Percentiles rank a stretch among this genome's conserved stretches.
Conservation (phyloP, 1,140 invertebrate species). For the Zelostemma sp. region DNA sequence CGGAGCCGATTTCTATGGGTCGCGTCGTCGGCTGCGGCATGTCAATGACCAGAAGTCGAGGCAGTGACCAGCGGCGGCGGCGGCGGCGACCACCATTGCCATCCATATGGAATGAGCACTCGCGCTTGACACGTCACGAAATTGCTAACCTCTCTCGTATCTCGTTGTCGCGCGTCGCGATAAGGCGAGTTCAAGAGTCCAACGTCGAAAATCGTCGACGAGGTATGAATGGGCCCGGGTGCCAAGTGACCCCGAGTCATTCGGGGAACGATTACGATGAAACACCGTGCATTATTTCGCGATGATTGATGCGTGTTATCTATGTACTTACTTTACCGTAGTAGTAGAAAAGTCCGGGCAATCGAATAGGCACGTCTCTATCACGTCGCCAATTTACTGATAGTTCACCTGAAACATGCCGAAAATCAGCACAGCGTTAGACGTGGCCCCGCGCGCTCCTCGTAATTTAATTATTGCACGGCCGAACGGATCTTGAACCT, state of each 20-base stretch:
- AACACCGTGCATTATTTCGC: not conserved
- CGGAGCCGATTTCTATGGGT: no score
- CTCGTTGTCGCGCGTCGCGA: conserved; percentile 10
- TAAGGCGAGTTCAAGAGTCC: conserved; percentile 28
- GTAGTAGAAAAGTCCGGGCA: conserved; percentile 58
- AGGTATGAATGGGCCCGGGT: no score
- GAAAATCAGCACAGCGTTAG: conserved; percentile 41
- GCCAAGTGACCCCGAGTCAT: no score
- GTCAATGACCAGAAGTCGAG: conserved; percentile 62
- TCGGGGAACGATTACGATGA: not conserved
- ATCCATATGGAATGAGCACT: conserved; percentile 68
- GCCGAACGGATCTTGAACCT: conserved; percentile 9
- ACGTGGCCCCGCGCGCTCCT: conserved; percentile 13
- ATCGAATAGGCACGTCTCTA: conserved; percentile 55
- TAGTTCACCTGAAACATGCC: conserved; percentile 62
- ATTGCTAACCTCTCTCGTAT: conserved; percentile 63
- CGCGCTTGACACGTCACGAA: conserved; percentile 67
- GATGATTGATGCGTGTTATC: not conserved
- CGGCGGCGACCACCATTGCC: conserved; percentile 28
- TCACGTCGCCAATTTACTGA: conserved; percentile 64
- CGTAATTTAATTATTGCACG: conserved; percentile 50
- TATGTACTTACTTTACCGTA: conserved; percentile 64
- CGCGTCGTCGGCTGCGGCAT: no score
- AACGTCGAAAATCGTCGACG: conserved; percentile 16
- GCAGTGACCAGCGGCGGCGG: conserved; percentile 49